Evolutionary conservation across 2,113 vertebrate species (phyloP).

Genomic region (Cochlearius cochlearius): DNA sequence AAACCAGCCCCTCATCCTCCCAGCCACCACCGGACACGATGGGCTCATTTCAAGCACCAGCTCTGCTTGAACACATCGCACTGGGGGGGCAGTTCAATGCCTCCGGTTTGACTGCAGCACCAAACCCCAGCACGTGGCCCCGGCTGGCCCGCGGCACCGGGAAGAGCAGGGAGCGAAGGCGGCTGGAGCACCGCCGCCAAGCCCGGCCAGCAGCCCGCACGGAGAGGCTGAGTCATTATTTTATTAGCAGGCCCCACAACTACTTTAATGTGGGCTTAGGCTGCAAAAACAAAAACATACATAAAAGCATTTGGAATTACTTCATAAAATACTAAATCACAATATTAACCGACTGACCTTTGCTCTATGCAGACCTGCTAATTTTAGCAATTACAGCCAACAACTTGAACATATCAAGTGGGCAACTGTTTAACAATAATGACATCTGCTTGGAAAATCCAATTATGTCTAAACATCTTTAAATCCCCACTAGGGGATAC

Average conservation of each 20-base stretch:
- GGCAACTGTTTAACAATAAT: slow-evolving; percentile 82
- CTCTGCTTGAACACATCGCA: not conserved
- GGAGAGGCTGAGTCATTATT: slow-evolving; percentile 35
- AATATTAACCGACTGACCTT: slow-evolving; percentile 86
- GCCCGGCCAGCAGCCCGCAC: not conserved
- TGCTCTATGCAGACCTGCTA: slow-evolving; percentile 84
- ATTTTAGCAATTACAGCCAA: slow-evolving; percentile 87
- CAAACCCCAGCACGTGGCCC: accelerated
- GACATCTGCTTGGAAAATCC: slow-evolving; percentile 89
- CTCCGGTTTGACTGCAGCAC: not conserved
- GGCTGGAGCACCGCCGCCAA: accelerated
- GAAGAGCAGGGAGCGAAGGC: not conserved
- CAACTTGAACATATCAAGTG: slow-evolving; percentile 88
- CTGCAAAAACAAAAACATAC: slow-evolving; percentile 65
- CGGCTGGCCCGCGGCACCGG: accelerated
- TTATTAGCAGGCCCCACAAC: slow-evolving; percentile 58
- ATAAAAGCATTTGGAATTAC: slow-evolving; percentile 71
- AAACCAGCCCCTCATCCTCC: not conserved
- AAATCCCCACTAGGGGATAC: slow-evolving; percentile 82
- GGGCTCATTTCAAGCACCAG: not conserved
- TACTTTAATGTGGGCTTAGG: slow-evolving; percentile 64
- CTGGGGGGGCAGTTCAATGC: not conserved
- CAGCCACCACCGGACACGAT: not conserved
- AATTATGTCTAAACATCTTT: slow-evolving; percentile 83
- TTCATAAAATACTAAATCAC: slow-evolving; percentile 75